Evolutionary conservation across 2,888 invertebrate species (phyloP).

Genomic region (Ichneumon xanthorius): DNA sequence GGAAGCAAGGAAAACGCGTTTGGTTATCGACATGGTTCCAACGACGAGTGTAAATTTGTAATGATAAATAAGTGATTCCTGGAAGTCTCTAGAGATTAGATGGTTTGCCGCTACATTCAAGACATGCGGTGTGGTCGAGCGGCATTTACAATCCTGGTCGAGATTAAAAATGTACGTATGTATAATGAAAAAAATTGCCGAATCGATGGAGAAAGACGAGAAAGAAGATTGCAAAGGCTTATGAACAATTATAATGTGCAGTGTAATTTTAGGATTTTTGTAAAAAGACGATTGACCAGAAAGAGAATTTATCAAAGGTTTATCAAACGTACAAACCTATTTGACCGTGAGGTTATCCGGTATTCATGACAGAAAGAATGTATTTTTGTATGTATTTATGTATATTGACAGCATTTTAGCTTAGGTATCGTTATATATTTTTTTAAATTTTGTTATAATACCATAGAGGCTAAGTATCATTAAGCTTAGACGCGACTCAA

Average conservation of each 20-base stretch:
- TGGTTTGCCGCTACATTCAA: background rate
- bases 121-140: no score
- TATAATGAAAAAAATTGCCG: no score
- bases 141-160: no score
- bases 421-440: background rate
- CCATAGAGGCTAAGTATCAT: background rate
- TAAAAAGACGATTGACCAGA: no score
- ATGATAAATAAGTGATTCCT: background rate
- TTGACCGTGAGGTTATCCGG: no score
- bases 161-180: no score
- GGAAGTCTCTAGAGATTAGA: background rate
- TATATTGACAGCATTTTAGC: constrained; percentile 5
- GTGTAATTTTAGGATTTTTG: no score
- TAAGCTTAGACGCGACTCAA: background rate
- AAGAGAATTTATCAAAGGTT: no score
- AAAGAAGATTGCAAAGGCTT: no score
- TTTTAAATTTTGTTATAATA: background rate
- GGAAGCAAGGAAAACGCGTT: constrained; percentile 3
- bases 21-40: background rate
- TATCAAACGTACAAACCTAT: no score
- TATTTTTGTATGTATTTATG: constrained; percentile 34
- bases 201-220: no score
- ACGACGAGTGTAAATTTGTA: constrained; percentile 27
- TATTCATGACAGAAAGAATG: background rate
- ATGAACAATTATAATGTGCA: no score